A percentile compares a stretch with the other conserved stretches of the same genome.
phyloP scores from a whole-genome alignment of 1,140 invertebrate species.

The Frieseomelitta varia region DNA sequence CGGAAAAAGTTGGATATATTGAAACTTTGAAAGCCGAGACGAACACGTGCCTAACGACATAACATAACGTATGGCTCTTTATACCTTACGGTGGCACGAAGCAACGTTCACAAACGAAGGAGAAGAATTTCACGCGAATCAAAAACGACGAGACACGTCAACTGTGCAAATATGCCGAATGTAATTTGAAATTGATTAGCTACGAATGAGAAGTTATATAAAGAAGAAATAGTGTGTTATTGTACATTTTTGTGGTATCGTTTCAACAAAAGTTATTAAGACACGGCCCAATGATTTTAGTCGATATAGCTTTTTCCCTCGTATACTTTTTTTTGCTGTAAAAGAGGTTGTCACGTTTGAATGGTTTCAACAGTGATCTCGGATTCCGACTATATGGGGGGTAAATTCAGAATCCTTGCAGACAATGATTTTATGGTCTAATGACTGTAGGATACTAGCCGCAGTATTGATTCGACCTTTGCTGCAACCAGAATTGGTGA shows the following conservation, averaged over 20 bases:
- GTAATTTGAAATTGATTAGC: background rate
- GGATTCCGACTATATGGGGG: constrained; percentile 53
- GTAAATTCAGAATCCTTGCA: constrained; percentile 73
- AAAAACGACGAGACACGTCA: background rate
- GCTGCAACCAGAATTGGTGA: constrained; percentile 27
- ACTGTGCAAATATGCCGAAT: background rate
- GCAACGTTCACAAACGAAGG: background rate
- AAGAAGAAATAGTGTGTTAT: background rate
- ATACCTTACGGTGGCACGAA: background rate
- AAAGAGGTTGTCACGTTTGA: constrained; percentile 66
- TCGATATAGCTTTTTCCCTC: constrained; percentile 49
- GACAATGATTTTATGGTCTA: constrained; percentile 78
- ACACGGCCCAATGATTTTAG: constrained; percentile 15
- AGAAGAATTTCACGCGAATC: background rate
- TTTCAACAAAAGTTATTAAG: background rate
- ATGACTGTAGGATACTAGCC: constrained; percentile 43
- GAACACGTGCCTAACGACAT: constrained; percentile 11
- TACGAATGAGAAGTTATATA: constrained; percentile 1
- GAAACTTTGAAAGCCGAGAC: background rate
- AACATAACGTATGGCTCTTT: background rate
- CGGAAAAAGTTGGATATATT: background rate
- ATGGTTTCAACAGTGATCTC: constrained; percentile 60
- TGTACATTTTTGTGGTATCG: background rate
- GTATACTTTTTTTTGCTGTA: constrained; percentile 40
- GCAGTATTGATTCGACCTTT: constrained; percentile 39